Conservation (phyloP, 2,113 vertebrate species). For the Murina feae region DNA sequence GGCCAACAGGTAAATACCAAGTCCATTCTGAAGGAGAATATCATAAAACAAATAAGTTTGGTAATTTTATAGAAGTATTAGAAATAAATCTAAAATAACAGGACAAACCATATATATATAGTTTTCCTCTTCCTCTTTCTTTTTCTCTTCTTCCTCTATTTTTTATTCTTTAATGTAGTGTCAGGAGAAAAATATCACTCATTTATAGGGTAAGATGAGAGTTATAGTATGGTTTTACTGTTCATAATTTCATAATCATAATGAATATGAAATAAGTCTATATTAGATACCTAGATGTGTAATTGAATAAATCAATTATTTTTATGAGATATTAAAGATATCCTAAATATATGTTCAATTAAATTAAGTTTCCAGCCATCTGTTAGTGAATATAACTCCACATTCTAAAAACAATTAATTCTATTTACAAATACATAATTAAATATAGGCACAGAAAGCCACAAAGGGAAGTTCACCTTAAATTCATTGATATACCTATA, state of each 20-base stretch:
- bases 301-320: conserved; percentile 14
- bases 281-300: not conserved
- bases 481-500: not conserved
- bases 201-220: not conserved
- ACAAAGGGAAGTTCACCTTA: not conserved
- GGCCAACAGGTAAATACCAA: not conserved
- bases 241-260: not conserved
- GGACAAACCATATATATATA: not conserved
- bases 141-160: not conserved
- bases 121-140: not conserved
- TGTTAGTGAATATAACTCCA: not conserved
- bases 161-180: not conserved
- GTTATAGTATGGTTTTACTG: not conserved
- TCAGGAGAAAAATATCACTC: not conserved
- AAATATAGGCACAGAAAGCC: not conserved
- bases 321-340: conserved; percentile 15
- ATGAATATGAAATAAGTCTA: not conserved
- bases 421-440: not conserved
- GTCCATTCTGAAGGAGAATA: not conserved
- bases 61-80: not conserved
- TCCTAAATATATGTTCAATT: not conserved
- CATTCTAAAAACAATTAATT: not conserved
- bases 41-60: not conserved
- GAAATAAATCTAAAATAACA: not conserved
- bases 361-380: not conserved